Evolutionary conservation across 2,113 vertebrate genomes (phyloP).

Genomic region (Sialia sialis): DNA sequence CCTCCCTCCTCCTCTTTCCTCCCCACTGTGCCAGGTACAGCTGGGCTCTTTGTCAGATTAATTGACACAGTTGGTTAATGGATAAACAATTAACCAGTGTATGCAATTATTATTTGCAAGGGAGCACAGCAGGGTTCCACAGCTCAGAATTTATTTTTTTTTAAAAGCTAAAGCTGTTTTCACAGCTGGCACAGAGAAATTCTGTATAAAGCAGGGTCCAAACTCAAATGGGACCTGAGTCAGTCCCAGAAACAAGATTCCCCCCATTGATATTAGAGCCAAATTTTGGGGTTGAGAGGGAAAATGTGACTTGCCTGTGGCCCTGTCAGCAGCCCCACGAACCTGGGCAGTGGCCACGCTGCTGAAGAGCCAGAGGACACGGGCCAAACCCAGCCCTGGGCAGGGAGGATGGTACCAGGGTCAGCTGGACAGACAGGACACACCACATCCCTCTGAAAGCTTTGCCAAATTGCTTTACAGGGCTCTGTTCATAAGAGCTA

Average conservation of each 20-base stretch:
- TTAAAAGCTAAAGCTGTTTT: background rate
- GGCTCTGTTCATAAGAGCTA: background rate
- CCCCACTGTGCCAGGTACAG: background rate
- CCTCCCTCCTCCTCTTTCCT: background rate
- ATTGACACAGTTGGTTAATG: conserved; percentile 11
- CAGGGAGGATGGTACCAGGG: background rate
- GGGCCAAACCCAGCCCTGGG: background rate
- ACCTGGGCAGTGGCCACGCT: fast-evolving
- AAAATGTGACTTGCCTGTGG: fast-evolving
- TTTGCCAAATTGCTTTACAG: background rate
- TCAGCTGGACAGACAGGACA: background rate
- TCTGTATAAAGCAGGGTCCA: background rate
- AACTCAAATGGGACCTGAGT: background rate
- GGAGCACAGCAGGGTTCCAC: background rate
- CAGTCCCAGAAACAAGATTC: background rate
- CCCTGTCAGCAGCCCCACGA: fast-evolving
- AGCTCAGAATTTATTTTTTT: background rate
- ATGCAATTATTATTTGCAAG: background rate
- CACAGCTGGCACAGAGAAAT: background rate
- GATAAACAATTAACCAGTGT: conserved; percentile 54
- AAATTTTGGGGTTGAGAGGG: background rate
- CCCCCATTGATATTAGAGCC: fast-evolving
- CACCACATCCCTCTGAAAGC: background rate
- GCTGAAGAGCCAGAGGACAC: background rate
- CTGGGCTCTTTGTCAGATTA: background rate